Conservation (phyloP, 2,888 invertebrate species). For the Cantharis flavilabris region DNA sequence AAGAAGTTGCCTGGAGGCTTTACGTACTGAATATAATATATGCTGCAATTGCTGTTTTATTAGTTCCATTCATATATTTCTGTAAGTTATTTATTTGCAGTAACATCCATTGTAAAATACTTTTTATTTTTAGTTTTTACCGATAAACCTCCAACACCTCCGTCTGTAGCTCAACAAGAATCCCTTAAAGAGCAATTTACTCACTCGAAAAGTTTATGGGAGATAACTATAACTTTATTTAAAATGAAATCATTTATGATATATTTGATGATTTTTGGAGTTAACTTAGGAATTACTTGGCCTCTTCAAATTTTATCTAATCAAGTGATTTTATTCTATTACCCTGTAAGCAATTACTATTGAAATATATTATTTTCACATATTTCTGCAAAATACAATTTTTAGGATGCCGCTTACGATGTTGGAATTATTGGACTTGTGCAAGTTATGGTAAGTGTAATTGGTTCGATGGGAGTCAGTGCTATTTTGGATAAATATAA, state of each 20-base stretch:
- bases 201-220: not conserved
- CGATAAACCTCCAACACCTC: not conserved
- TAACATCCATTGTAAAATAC: too few relatives aligned
- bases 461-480: not conserved
- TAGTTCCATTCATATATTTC: not conserved
- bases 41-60: not conserved
- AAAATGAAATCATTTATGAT: not conserved
- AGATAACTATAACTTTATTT: not conserved
- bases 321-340: not conserved
- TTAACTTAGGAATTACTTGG: not conserved
- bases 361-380: not conserved
- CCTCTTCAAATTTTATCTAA: not conserved
- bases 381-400: not conserved
- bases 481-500: not conserved
- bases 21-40: not conserved
- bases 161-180: not conserved
- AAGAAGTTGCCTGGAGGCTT: not conserved
- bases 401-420: not conserved
- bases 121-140: not conserved
- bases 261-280: not conserved
- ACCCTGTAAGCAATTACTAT: not conserved
- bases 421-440: not conserved
- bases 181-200: not conserved
- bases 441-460: not conserved
- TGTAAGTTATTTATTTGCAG: not conserved